Base-by-base conservation (phyloP, 2,888 invertebrate genomes). In the Herminia tarsipennalis region DNA sequence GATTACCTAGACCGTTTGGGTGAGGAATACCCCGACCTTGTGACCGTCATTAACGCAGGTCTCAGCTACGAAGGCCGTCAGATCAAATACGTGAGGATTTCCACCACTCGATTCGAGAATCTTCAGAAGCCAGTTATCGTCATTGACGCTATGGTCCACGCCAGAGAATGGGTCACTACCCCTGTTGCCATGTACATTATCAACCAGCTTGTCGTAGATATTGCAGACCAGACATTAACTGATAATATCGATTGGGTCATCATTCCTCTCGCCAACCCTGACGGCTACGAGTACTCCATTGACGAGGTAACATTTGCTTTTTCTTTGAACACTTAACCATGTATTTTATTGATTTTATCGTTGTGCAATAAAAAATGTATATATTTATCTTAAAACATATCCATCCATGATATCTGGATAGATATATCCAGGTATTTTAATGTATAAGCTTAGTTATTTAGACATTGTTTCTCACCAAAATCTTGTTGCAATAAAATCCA, bases 81-180 rank as follows among this genome's bases (percentile, higher is more conserved):
- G 39, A 86, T 95, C 50, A 92, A 92, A 60, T 90, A 92, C 52
- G 83, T 94, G 34, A 94, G 93, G 69, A 92, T 95, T 44, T 94
- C 94, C 1, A 89, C 86, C 16, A 86, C 86, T 9, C 81, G 84
- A 8, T 85, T 84, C 32, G 86, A 85, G 46, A 78, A 86, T 44
- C 62, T 75, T 8, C 70, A 60, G 21, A 93, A 93, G 44, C 94
- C 94, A 0, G 90, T 92, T 1, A 92, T 94, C 51, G 75, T 94
- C 14, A 86, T 94, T 17, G 94, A 94, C 56, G 93, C 92, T 16
- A 93, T 93, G 14, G 92, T 94, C 25, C 94, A 94, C 67, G 94
- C 94, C 3, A 92, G 95, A 35, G 95, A 95, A 78, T 95, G 95
- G 95, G 93, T 95, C 41, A 93, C 95, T 0, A 92, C 94, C 0